Percentiles rank a stretch among this genome's conserved stretches.
Conservation (phyloP, 2,888 invertebrate genomes). For the Opisthograptis luteolata region DNA sequence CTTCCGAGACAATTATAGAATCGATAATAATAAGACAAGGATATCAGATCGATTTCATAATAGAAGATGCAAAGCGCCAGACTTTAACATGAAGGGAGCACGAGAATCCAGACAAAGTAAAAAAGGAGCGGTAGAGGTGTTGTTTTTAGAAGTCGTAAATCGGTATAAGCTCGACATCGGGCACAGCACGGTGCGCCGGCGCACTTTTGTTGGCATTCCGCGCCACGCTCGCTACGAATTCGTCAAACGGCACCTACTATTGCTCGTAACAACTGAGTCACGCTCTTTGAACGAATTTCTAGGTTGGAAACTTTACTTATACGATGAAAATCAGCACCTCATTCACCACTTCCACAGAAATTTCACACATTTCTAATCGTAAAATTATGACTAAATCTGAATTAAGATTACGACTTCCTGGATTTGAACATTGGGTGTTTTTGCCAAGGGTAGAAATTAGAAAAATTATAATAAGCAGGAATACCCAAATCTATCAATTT, state of each 20-base stretch:
- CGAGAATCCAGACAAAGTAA: constrained; percentile 26
- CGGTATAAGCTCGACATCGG: constrained; percentile 48
- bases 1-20: constrained; percentile 35
- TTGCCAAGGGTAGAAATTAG: not conserved
- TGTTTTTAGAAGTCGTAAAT: constrained; percentile 60
- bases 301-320: constrained; percentile 25
- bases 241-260: constrained; percentile 38
- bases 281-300: constrained; percentile 34
- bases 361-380: constrained; percentile 13
- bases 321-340: constrained; percentile 23
- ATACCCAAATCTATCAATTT: not conserved
- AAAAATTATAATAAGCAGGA: too few species aligned
- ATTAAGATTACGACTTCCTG: constrained; percentile 8
- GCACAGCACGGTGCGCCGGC: constrained; percentile 32
- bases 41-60: constrained; percentile 20
- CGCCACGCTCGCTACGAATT: constrained; percentile 43
- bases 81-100: too few species aligned
- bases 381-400: constrained; percentile 10
- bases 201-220: constrained; percentile 49
- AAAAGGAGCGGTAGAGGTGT: constrained; percentile 42
- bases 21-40: constrained; percentile 19
- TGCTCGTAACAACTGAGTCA: constrained; percentile 45
- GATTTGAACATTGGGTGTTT: not conserved
- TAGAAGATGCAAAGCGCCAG: constrained; percentile 8
- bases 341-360: constrained; percentile 31